Evolutionary conservation across 2,888 invertebrate genomes (phyloP).

Genomic region (Idaea biselata): DNA sequence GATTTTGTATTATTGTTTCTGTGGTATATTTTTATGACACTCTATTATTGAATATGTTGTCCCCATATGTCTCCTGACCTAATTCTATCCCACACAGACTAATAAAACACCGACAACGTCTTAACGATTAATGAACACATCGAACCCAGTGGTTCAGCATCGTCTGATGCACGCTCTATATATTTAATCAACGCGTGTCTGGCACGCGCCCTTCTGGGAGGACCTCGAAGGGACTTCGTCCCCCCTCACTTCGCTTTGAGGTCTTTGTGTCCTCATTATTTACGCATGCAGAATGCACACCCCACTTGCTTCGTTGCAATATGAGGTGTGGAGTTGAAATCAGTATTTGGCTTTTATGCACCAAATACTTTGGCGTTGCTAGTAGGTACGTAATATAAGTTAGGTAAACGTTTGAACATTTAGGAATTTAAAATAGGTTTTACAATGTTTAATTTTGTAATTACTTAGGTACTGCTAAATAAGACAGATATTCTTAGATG

Average conservation of each 20-base stretch:
- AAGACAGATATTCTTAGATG: neutral
- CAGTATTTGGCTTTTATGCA: neutral
- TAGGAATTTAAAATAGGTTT: no score
- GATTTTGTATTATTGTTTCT: neutral
- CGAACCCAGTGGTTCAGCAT: constrained; percentile 38
- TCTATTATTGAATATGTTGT: constrained; percentile 2
- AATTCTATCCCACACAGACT: constrained; percentile 6
- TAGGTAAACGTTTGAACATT: neutral
- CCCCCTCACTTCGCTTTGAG: constrained; percentile 22
- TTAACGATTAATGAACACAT: constrained; percentile 51
- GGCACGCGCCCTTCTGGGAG: constrained; percentile 36
- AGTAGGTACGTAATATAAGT: constrained; percentile 4
- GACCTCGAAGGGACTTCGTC: constrained; percentile 1
- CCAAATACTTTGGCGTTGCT: neutral
- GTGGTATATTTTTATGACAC: constrained; percentile 1
- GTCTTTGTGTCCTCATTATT: constrained; percentile 37
- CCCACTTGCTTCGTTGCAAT: constrained; percentile 26
- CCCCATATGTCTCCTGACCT: neutral
- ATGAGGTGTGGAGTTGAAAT: neutral
- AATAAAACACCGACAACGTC: constrained; percentile 12
- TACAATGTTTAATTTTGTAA: no score
- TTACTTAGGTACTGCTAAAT: no score
- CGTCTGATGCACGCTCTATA: constrained; percentile 46
- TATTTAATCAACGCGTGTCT: constrained; percentile 43
- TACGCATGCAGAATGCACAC: constrained; percentile 41